Evolutionary conservation across 23 tunicate species (phyloP).

Genomic region (Botrylloides violaceus): DNA sequence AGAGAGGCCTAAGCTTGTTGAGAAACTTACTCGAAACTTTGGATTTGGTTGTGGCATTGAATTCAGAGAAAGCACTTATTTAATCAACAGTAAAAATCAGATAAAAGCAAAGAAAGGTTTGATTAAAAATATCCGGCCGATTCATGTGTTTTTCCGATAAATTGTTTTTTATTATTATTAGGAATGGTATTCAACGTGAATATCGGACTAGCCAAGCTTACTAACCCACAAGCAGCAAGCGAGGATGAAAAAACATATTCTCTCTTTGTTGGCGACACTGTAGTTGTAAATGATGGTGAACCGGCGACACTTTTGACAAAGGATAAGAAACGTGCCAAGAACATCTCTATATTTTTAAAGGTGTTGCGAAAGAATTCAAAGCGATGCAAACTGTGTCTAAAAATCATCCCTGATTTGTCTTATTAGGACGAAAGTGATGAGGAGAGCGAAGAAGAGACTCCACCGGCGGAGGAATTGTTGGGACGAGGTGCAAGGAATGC

Average conservation of each 20-base stretch:
- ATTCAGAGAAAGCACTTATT: slow-evolving; percentile 71
- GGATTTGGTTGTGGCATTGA: slow-evolving; percentile 97
- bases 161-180: background rate
- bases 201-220: slow-evolving; percentile 63
- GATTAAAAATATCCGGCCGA: background rate
- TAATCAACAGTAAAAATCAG: slow-evolving; percentile 83
- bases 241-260: slow-evolving; percentile 65
- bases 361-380: slow-evolving; percentile 9
- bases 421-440: slow-evolving; percentile 92
- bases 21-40: slow-evolving; percentile 67
- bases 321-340: slow-evolving; percentile 84
- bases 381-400: too few relatives aligned
- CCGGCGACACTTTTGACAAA: slow-evolving; percentile 42
- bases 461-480: slow-evolving; percentile 50
- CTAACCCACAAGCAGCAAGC: slow-evolving; percentile 46
- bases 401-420: too few relatives aligned
- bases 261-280: slow-evolving; percentile 83
- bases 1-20: slow-evolving; percentile 44
- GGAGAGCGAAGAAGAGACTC: slow-evolving; percentile 63
- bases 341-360: slow-evolving; percentile 89
- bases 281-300: slow-evolving; percentile 50
- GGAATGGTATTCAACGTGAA: slow-evolving; percentile 98
- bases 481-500: slow-evolving; percentile 94
- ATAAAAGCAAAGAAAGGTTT: slow-evolving; percentile 68
- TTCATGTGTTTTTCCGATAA: background rate